phyloP scores from a whole-genome alignment of 2,797 vertebrate genomes.

The Anabas testudineus region DNA sequence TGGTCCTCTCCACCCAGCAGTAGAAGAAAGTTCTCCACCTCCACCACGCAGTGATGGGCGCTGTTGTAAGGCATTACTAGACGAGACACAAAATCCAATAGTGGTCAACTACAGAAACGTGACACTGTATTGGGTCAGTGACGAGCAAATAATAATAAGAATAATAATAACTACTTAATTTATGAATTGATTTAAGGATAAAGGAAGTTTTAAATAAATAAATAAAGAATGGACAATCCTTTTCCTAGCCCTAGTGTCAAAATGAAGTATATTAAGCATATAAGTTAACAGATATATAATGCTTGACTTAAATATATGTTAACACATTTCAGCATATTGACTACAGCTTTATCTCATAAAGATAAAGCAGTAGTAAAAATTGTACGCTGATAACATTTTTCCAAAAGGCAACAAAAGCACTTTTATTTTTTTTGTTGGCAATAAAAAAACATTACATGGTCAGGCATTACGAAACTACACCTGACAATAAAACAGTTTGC shows the following conservation, averaged over 20 bases:
- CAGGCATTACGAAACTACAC: too few relatives aligned
- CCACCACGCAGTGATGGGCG: conserved; percentile 98
- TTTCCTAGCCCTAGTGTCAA: not conserved
- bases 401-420: too few relatives aligned
- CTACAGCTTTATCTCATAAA: conserved; percentile 8
- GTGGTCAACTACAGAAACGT: not conserved
- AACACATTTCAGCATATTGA: not conserved
- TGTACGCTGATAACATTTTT: too few relatives aligned
- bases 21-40: conserved; percentile 98
- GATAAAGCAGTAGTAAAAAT: too few relatives aligned
- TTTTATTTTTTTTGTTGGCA: too few relatives aligned
- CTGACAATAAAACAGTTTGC: too few relatives aligned
- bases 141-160: too few relatives aligned
- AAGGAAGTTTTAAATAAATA: too few relatives aligned
- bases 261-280: not conserved
- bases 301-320: not conserved
- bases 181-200: too few relatives aligned
- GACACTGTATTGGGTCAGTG: not conserved
- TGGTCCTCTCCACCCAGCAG: conserved; percentile 98
- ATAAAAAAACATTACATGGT: too few relatives aligned
- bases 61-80: conserved; percentile 99
- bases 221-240: not conserved
- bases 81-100: conserved; percentile 60
- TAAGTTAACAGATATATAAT: not conserved
- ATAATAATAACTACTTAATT: too few relatives aligned